Evolutionary conservation across 2,113 vertebrate species (phyloP), one percentile per base, ranked within the genome.

Genomic region (Numida meleagris): DNA sequence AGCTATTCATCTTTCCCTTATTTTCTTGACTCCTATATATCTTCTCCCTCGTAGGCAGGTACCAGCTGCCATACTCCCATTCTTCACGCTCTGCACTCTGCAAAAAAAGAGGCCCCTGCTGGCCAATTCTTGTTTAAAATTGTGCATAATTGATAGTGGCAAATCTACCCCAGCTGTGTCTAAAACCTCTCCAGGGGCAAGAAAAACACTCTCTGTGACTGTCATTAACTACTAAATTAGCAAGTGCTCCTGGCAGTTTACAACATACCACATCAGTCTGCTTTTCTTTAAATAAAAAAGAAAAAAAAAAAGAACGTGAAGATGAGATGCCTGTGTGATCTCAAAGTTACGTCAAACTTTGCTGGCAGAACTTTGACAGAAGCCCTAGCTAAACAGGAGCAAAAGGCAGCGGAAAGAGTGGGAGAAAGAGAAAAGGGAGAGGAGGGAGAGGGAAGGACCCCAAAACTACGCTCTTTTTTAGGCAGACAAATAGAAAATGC

Each of bases 91-190:
- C 85, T 71, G 68, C 53, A 59, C 53, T 95, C 93, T 24, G 66
- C 83, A 88, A 91, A 96, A 93, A 67, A 45, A 90, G 58, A 94
- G 93, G 91, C 89, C 94, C 96, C 96, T 81, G 71, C 94, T 86
- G 96, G 94, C 97, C 93, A 95, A 84, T 97, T 96, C 96, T 93
- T 93, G 94, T 96, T 95, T 95, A 96, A 97, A 97, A 97, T 86
- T 83, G 92, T 92, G 86, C 95, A 75, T 97, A 97, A 97, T 87
- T 97, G 97, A 97, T 90, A 86, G 95, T 84, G 83, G 96, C 96
- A 96, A 96, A 94, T 94, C 95, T 91, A 89, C 88, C 91, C 95
- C 74, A 96, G 97, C 96, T 89, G 87, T 67, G 87, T 67, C 92
- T 95, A 92, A 94, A 95, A 90, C 67, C 96, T 97, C 97, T 97